Conservation (phyloP, 2,888 invertebrate species). For the Teleogryllus oceanicus region DNA sequence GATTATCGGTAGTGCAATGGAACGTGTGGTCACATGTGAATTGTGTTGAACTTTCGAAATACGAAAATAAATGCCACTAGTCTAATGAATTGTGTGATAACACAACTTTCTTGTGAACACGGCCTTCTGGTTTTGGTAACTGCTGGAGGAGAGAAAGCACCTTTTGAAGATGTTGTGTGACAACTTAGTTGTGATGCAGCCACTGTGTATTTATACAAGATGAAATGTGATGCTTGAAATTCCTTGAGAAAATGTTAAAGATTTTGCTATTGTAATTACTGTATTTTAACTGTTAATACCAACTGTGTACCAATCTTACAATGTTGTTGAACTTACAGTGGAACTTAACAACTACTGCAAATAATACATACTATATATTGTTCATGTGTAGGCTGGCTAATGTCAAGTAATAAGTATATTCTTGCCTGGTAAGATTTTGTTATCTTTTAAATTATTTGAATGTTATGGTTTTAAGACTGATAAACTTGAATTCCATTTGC, state of each 20-base stretch:
- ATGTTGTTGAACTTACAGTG: conserved; percentile 1
- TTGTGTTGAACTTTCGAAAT: background rate
- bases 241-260: conserved; percentile 4
- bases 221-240: conserved; percentile 8
- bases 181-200: background rate
- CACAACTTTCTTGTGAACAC: background rate
- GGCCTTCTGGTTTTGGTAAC: background rate
- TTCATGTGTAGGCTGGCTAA: conserved; percentile 3
- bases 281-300: conserved; percentile 2
- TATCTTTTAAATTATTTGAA: conserved; percentile 2
- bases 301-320: background rate
- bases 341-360: background rate
- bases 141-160: background rate
- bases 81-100: background rate
- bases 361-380: conserved; percentile 11
- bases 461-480: conserved; percentile 6
- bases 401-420: background rate
- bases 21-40: background rate
- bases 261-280: conserved; percentile 9
- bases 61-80: background rate
- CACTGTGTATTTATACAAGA: conserved; percentile 2
- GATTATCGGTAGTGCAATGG: background rate
- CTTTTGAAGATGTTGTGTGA: background rate
- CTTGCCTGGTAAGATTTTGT: conserved; percentile 9
- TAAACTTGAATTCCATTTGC: background rate